Base-by-base conservation (phyloP, 2,113 vertebrate species). In the Phycodurus eques region DNA sequence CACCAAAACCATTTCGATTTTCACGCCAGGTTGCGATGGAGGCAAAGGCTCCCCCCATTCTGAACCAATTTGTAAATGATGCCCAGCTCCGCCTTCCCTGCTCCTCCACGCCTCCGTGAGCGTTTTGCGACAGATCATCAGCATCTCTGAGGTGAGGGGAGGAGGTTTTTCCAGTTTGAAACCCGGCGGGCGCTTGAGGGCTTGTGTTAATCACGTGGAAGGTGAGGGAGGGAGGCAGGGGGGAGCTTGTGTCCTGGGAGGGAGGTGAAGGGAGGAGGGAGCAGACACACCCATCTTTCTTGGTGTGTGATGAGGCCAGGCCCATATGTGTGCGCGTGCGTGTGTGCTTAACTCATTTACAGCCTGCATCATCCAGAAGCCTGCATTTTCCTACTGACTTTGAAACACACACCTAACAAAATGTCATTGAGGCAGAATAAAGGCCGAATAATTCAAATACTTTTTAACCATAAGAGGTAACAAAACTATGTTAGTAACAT, bases 151-250 rank as follows among this genome's bases (percentile, higher is more conserved):
- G 19, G 74, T 19, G n/a, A 61, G 7, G 46, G 39, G 75, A 64
- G 62, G 73, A 31, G 47, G 2, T 39, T 54, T n/a, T 22, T n/a
- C 12, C 2, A 67, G 42, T n/a, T 57, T 42, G 9, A 44, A 63
- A 35, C 15, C n/a, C n/a, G 42, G 17, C 69, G 67, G 62, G 61
- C 66, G 49, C 81, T 71, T 77, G 39, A 1, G 74, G 80, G 80
- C 71, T 71, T 43, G 8, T 86, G 83, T 86, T 83, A 85, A 88
- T 90, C 78, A 86, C 69, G 77, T 75, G 60, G 60, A 66, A 73
- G 53, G 75, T 77, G 79, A 76, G 7, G 10, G 70, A 68, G 78
- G 74, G 74, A 78, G 75, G 22, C 4, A 31, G 22, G n/a, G 11
- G 64, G n/a, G 49, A 6, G 27, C 19, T 6, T 14, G 64, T 66